These are phyloP conservation scores for Myotis daubentonii DNA, from an alignment of 2,797 vertebrate genomes.

Conservation along the genomic window DNA sequence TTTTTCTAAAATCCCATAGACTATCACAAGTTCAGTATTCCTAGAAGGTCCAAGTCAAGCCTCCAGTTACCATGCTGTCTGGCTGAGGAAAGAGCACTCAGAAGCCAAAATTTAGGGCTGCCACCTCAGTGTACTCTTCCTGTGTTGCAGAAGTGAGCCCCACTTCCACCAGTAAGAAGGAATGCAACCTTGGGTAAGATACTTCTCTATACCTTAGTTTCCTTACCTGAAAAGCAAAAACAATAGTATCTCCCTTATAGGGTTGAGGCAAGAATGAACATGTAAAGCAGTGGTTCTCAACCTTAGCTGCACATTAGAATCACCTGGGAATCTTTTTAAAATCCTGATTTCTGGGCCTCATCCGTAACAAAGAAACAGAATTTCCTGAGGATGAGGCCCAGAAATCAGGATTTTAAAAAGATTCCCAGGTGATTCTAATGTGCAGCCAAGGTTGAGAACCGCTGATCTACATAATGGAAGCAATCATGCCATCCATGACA, in stretches of 20 bases:
- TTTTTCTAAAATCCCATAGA: background rate
- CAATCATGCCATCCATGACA: background rate
- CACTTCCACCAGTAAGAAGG: background rate
- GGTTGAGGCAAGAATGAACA: background rate
- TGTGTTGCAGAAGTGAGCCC: background rate
- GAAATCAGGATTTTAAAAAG: too few species aligned
- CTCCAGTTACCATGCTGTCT: background rate
- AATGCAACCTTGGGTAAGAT: background rate
- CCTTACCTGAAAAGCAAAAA: background rate
- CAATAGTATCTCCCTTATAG: background rate
- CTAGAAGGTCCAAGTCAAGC: background rate
- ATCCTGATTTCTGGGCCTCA: too few species aligned
- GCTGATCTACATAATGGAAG: background rate
- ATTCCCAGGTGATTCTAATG: too few species aligned
- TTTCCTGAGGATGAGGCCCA: too few species aligned
- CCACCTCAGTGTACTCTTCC: background rate
- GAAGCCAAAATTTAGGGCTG: background rate
- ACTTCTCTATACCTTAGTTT: background rate
- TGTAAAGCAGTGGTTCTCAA: background rate
- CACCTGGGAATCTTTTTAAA: too few species aligned
- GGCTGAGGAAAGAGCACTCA: background rate
- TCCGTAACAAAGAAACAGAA: too few species aligned
- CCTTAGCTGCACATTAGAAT: too few species aligned
- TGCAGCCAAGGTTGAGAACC: too few species aligned
- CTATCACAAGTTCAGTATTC: background rate